These are phyloP conservation scores for Leptodactylus fallax DNA, from an alignment of 2,797 vertebrate genomes.

Conservation along the genomic window DNA sequence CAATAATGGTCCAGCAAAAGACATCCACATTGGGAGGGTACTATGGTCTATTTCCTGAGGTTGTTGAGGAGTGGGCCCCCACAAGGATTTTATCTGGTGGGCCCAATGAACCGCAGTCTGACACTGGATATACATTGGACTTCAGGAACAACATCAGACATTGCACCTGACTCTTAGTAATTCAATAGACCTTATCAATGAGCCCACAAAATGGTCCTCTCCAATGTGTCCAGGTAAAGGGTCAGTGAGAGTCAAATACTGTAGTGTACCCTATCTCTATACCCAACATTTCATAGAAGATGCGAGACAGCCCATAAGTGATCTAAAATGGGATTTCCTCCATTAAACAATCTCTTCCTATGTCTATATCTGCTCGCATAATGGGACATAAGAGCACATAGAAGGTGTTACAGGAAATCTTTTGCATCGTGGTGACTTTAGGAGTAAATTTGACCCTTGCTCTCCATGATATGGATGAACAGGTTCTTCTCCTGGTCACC, in stretches of 20 bases:
- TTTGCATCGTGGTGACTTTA: background rate
- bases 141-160: background rate
- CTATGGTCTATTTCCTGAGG: no score
- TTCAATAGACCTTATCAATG: background rate
- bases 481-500: background rate
- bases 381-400: background rate
- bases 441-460: background rate
- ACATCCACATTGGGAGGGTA: no score
- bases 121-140: background rate
- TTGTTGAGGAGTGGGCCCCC: no score
- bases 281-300: background rate
- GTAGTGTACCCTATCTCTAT: background rate
- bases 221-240: background rate
- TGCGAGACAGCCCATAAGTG: no score
- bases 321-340: background rate
- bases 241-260: background rate
- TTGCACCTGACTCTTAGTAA: background rate
- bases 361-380: background rate
- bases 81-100: no score
- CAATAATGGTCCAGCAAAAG: no score
- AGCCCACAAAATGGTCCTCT: background rate
- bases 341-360: background rate
- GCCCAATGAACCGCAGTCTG: no score
- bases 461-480: background rate
- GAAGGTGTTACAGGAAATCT: no score